A percentile compares a stretch with the other conserved stretches of the same genome.
These are phyloP conservation scores for Eupithecia abbreviata DNA, from an alignment of 2,888 invertebrate genomes.

Conservation along the genomic window DNA sequence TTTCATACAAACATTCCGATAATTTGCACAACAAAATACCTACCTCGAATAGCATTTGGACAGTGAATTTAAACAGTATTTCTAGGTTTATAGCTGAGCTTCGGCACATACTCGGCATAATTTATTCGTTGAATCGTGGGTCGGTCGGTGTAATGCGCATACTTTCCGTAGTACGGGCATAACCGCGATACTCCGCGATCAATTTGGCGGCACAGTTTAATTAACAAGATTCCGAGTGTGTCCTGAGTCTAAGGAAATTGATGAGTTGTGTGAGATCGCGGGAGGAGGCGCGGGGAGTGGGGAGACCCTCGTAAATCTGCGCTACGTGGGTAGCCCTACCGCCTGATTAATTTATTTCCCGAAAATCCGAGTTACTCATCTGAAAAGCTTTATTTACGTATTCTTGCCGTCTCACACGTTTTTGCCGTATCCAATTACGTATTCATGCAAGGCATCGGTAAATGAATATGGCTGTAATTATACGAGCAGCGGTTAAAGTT, in stretches of 20 bases:
- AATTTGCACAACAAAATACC: slow-evolving; percentile 9
- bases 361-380: slow-evolving; percentile 67
- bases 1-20: background rate
- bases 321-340: slow-evolving; percentile 63
- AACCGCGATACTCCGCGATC: slow-evolving; percentile 56
- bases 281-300: slow-evolving; percentile 32
- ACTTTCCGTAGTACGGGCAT: slow-evolving; percentile 47
- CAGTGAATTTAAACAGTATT: slow-evolving; percentile 24
- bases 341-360: slow-evolving; percentile 76
- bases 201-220: slow-evolving; percentile 78
- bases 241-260: slow-evolving; percentile 69
- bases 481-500: slow-evolving; percentile 34
- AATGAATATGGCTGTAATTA: slow-evolving; percentile 40
- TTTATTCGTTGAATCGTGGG: slow-evolving; percentile 32
- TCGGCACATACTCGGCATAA: slow-evolving; percentile 37
- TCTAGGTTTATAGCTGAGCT: slow-evolving; percentile 35
- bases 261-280: slow-evolving; percentile 70
- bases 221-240: slow-evolving; percentile 76
- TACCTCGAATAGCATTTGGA: slow-evolving; percentile 13
- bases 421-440: slow-evolving; percentile 50
- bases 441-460: slow-evolving; percentile 45
- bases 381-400: slow-evolving; percentile 59
- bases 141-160: slow-evolving; percentile 45
- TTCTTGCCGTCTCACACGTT: slow-evolving; percentile 51
- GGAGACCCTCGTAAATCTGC: slow-evolving; percentile 65